Evolutionary conservation across 2,113 vertebrate species (phyloP).

Genomic region (Syngnathus scovelli): DNA sequence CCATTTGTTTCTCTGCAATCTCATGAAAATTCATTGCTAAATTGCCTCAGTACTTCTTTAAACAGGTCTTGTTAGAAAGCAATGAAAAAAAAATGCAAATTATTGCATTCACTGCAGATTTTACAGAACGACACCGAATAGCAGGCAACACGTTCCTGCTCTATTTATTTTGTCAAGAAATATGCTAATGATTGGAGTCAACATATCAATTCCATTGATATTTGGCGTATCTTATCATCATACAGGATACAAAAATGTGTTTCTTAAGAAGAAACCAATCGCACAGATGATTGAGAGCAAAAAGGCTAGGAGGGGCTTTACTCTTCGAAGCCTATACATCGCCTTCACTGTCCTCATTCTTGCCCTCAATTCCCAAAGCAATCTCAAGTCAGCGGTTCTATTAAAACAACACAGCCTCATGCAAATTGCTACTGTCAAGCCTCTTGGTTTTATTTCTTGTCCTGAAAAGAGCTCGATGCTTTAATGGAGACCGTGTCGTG

Average conservation of each 20-base stretch:
- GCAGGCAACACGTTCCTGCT: not conserved
- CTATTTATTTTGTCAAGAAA: not conserved
- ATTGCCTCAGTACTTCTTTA: constrained; percentile 1
- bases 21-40: constrained; percentile 2
- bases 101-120: not conserved
- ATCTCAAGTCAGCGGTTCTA: constrained; percentile 59
- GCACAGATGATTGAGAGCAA: constrained; percentile 31
- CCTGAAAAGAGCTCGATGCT: constrained; percentile 23
- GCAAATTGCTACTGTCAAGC: constrained; percentile 62
- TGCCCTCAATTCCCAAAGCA: constrained; percentile 64
- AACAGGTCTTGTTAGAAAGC: not conserved
- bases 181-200: not conserved
- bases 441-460: constrained; percentile 50
- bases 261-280: constrained; percentile 34
- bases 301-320: constrained; percentile 17
- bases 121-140: not conserved
- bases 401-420: constrained; percentile 64
- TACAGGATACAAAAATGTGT: not conserved
- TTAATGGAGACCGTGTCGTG: constrained; percentile 40
- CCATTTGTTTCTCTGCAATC: not conserved
- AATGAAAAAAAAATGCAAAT: not conserved
- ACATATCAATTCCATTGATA: not conserved
- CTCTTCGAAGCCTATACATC: constrained; percentile 43
- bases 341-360: constrained; percentile 46
- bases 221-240: not conserved